Percentiles rank a stretch among this genome's conserved stretches.
Evolutionary conservation across 2,113 vertebrate genomes (phyloP).

Genomic region (Glareola pratincola): DNA sequence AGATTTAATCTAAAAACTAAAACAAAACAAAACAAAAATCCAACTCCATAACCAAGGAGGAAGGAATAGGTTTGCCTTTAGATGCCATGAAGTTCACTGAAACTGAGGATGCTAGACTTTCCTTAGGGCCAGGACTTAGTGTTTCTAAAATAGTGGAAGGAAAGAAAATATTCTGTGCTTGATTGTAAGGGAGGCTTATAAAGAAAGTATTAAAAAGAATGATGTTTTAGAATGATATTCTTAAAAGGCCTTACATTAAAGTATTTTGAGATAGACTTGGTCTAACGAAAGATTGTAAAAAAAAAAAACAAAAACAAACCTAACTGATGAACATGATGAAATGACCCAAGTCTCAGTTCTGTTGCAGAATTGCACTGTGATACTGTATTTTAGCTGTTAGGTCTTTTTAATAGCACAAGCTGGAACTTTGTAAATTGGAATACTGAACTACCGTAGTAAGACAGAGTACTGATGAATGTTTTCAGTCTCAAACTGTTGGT

Average conservation of each 20-base stretch:
- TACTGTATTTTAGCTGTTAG: constrained; percentile 22
- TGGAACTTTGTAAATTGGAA: not conserved
- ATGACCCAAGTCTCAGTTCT: not conserved
- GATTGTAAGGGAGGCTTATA: not conserved
- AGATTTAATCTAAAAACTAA: not conserved
- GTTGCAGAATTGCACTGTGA: constrained; percentile 54
- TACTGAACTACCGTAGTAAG: not conserved
- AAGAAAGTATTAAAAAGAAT: not conserved
- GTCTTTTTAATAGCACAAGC: constrained; percentile 47
- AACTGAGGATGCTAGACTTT: not conserved
- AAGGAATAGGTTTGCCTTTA: not conserved
- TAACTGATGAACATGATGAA: not conserved
- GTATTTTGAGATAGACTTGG: not conserved
- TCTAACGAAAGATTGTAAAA: not conserved
- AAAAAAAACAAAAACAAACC: not conserved
- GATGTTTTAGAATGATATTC: not conserved
- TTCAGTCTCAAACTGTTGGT: constrained; percentile 10
- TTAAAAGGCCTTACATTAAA: constrained; percentile 34
- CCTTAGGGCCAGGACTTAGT: not conserved
- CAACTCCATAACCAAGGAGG: not conserved
- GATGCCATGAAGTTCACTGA: not conserved
- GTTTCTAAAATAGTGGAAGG: not conserved
- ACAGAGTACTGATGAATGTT: not conserved
- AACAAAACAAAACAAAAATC: not conserved
- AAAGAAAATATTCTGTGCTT: not conserved